phyloP scores from a whole-genome alignment of 2,113 vertebrate genomes.

The Dascyllus trimaculatus region DNA sequence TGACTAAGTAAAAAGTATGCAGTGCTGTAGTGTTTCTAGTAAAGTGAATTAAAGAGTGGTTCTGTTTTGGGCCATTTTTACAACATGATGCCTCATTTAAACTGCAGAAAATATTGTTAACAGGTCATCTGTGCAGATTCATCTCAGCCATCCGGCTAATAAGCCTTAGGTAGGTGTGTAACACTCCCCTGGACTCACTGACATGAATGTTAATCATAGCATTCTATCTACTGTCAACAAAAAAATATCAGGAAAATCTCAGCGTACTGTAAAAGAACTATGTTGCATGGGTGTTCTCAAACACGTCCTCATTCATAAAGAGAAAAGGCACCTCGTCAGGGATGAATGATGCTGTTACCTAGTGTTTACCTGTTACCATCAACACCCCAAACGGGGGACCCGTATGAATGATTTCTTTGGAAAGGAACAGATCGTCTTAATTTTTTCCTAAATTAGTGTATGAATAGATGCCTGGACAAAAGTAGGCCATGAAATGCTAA shows the following conservation, averaged over 20 bases:
- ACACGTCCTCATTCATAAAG: background rate
- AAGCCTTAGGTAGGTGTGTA: background rate
- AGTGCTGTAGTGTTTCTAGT: background rate
- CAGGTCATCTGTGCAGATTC: background rate
- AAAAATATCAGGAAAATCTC: background rate
- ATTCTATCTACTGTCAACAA: background rate
- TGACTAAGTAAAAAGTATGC: conserved; percentile 5
- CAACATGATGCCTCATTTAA: too few species aligned
- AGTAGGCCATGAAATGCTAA: too few species aligned
- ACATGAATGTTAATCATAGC: background rate
- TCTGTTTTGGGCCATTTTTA: too few species aligned
- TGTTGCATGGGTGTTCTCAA: too few species aligned
- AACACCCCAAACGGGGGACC: background rate
- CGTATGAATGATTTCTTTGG: background rate
- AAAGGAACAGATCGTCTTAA: background rate
- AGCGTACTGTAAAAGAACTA: background rate
- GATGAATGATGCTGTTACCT: background rate
- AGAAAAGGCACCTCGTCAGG: background rate
- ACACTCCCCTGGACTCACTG: background rate
- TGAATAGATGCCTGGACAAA: background rate
- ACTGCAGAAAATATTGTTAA: background rate
- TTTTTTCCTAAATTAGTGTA: background rate
- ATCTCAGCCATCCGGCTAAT: background rate
- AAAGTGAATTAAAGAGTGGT: background rate
- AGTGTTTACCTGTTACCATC: too few species aligned